phyloP scores from a whole-genome alignment of 2,797 vertebrate genomes.

The Pseudochaenichthys georgianus region DNA sequence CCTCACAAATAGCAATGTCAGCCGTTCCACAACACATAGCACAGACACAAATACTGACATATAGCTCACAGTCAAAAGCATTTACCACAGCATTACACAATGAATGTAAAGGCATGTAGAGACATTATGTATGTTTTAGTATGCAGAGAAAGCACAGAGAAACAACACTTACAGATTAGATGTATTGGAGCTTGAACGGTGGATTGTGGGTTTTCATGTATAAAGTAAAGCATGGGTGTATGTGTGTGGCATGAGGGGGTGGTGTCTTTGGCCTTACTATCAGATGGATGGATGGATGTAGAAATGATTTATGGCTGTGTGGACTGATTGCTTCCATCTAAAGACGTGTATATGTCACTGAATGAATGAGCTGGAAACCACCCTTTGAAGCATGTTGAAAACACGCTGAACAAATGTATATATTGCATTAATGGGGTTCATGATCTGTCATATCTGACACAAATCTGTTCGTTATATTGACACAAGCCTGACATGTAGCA shows the following conservation, averaged over 20 bases:
- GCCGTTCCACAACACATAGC: slow-evolving; percentile 59
- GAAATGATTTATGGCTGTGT: slow-evolving; percentile 24
- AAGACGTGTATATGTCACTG: slow-evolving; percentile 17
- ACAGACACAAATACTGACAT: slow-evolving; percentile 53
- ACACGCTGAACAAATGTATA: slow-evolving; percentile 40
- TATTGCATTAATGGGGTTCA: slow-evolving; percentile 42
- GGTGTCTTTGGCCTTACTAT: slow-evolving; percentile 16
- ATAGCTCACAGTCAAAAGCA: slow-evolving; percentile 52
- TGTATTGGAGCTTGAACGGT: slow-evolving; percentile 40
- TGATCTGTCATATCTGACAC: slow-evolving; percentile 34
- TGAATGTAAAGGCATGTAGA: slow-evolving; percentile 60
- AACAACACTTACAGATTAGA: slow-evolving; percentile 58
- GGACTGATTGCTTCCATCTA: slow-evolving; percentile 38
- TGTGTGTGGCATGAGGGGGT: slow-evolving; percentile 13
- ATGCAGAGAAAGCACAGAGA: slow-evolving; percentile 69
- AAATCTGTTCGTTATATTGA: slow-evolving; percentile 41
- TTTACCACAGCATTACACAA: slow-evolving; percentile 52
- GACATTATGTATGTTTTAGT: slow-evolving; percentile 62
- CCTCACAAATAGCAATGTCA: slow-evolving; percentile 44
- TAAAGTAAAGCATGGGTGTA: slow-evolving; percentile 34
- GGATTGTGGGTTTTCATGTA: slow-evolving; percentile 36
- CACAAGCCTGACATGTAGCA: slow-evolving; percentile 48
- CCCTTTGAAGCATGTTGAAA: slow-evolving; percentile 39
- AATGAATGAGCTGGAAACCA: slow-evolving; percentile 33
- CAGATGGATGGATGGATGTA: slow-evolving; percentile 49